phyloP scores from a whole-genome alignment of 2,113 vertebrate species.

The Anseranas semipalmata region DNA sequence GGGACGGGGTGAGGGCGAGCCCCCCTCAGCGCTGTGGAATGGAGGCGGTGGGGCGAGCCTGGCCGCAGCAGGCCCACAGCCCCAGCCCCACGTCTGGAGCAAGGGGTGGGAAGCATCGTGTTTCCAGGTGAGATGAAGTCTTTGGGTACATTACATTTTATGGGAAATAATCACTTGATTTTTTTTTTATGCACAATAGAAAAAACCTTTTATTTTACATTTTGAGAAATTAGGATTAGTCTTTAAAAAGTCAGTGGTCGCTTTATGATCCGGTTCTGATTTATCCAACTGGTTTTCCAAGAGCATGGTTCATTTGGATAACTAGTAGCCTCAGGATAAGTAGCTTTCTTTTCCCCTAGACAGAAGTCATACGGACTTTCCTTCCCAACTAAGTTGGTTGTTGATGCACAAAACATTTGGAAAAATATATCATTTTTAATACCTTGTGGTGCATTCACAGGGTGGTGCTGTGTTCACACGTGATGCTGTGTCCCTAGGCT shows the following conservation, averaged over 20 bases:
- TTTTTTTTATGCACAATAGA: not conserved
- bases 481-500: not conserved
- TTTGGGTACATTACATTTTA: not conserved
- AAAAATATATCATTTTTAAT: not conserved
- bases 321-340: rapidly evolving
- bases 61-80: too few relatives aligned
- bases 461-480: not conserved
- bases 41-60: not conserved
- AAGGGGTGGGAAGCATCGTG: rapidly evolving
- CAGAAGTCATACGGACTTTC: not conserved
- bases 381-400: not conserved
- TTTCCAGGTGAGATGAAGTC: not conserved
- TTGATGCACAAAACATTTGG: not conserved
- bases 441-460: not conserved
- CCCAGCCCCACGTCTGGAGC: not conserved
- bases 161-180: not conserved
- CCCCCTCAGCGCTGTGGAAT: too few relatives aligned
- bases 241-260: rapidly evolving
- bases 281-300: not conserved
- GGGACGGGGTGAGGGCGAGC: not conserved
- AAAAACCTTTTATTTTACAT: not conserved
- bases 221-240: not conserved
- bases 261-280: not conserved
- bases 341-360: rapidly evolving
- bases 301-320: not conserved